Base-by-base conservation (phyloP, 1,140 invertebrate species). In the Aphelenchoides fujianensis region DNA sequence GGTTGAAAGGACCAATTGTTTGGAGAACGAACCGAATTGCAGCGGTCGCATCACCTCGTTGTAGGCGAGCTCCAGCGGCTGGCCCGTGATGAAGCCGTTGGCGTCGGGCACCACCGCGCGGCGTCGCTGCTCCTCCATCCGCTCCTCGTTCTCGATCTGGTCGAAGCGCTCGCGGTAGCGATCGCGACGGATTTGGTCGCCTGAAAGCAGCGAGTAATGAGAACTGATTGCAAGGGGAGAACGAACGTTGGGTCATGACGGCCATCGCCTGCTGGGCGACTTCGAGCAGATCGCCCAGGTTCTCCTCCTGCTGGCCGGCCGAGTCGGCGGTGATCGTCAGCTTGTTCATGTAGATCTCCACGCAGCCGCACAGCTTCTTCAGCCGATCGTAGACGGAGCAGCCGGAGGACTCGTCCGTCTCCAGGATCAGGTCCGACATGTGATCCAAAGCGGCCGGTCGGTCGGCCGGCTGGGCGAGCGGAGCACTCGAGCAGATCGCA, bases 291-390 rank as follows among this genome's bases (percentile, higher is more conserved):
- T 59, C 55, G 19, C 19, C 55, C 55, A 59, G 23, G 7, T 19
- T 19, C 19, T 59, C 55, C 34, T 59, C 55, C 5, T 59, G 55
- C 7, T 59, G 55, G 12, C 5, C 55, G 34, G 12, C 34, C 5
- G 55, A 23, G 23, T 48, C 41, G 41, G 12, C 23, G 41, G 41
- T 48, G 12, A 23, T 16, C 5, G 55, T 7, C 23, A 59, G 19
- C 34, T 59, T 59, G 28, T 27, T 7, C 31, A 91, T 90, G 84
- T 96, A 96, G 0, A 91, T 94, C 83, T 95, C 92, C 32, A 95
- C 92, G 85, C 92, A 93, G 52, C 89, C 88, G 81, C 90, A 92
- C 92, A 96, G 94, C 83, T 91, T 92, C 28, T 89, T 88, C 0
- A 95, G 86, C 41, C 86, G 54, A 73, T 71, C 34, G 53, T 79